Evolutionary conservation across 2,888 invertebrate genomes (phyloP).

Genomic region (Andrena camellia): DNA sequence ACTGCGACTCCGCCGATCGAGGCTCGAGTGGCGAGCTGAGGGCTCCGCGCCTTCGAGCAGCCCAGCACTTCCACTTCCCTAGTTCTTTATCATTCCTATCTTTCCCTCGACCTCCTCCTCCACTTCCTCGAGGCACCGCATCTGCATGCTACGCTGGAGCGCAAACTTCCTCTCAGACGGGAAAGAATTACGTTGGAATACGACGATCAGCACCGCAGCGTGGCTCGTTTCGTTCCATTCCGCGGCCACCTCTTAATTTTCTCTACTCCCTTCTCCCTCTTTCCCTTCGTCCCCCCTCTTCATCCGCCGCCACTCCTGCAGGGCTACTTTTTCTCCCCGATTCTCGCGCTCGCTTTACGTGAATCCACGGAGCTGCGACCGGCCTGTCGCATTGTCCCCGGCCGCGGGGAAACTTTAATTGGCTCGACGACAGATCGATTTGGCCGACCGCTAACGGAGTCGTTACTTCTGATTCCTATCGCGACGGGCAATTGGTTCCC

Average conservation of each 20-base stretch:
- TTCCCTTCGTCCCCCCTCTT: not conserved
- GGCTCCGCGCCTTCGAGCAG: not conserved
- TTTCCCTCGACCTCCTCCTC: not conserved
- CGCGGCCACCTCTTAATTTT: constrained; percentile 56
- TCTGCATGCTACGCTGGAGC: constrained; percentile 23
- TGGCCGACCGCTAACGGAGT: constrained; percentile 49
- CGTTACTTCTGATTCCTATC: constrained; percentile 54
- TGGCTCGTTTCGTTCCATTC: constrained; percentile 28
- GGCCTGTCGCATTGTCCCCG: constrained; percentile 56
- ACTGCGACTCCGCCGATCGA: not conserved
- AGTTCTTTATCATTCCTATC: not conserved
- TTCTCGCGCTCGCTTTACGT: constrained; percentile 28
- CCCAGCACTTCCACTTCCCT: not conserved
- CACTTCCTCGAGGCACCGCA: constrained; percentile 1
- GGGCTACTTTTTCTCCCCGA: constrained; percentile 47
- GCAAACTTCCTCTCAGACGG: constrained; percentile 30
- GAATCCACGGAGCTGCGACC: constrained; percentile 2
- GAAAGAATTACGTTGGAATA: constrained; percentile 61
- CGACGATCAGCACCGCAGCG: constrained; percentile 37
- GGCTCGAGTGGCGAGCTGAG: not conserved
- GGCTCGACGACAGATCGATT: constrained; percentile 59
- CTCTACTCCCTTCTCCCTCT: constrained; percentile 13
- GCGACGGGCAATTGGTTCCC: constrained; percentile 37
- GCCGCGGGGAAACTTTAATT: constrained; percentile 59
- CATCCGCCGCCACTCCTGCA: not conserved